phyloP scores from a whole-genome alignment of 2,888 invertebrate species.

The Rhodophaea formosa region DNA sequence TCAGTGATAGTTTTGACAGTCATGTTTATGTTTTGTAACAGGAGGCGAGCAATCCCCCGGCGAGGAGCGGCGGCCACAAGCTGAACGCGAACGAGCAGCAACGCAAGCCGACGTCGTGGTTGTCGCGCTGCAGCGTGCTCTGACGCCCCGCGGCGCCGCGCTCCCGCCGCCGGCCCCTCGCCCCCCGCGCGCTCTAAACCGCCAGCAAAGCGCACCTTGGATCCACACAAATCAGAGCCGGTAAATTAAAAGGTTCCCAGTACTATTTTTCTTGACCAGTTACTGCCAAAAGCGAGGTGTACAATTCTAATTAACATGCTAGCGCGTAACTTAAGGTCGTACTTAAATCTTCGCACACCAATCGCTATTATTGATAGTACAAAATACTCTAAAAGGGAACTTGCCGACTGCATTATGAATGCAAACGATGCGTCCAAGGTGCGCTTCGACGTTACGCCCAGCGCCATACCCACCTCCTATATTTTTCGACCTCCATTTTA shows the following conservation, averaged over 20 bases:
- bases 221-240: background rate
- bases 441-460: slow-evolving; percentile 24
- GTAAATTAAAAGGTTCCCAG: background rate
- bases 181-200: slow-evolving; percentile 30
- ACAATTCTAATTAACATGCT: background rate
- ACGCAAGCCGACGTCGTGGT: slow-evolving; percentile 91
- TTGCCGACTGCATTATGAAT: background rate
- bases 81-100: slow-evolving; percentile 88
- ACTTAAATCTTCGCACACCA: background rate
- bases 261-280: background rate
- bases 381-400: background rate
- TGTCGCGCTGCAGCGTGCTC: slow-evolving; percentile 92
- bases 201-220: slow-evolving; percentile 20
- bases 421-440: slow-evolving; percentile 26
- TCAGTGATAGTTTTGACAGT: too few species aligned
- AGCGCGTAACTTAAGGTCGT: background rate
- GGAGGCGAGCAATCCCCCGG: slow-evolving; percentile 95
- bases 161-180: slow-evolving; percentile 28
- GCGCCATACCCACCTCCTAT: slow-evolving; percentile 57
- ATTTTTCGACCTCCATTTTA: slow-evolving; percentile 71
- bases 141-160: slow-evolving; percentile 81
- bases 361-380: background rate
- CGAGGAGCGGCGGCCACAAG: slow-evolving; percentile 87
- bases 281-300: background rate
- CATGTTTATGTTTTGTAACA: slow-evolving; percentile 52